Conservation (phyloP, 2,888 invertebrate genomes). For the Rhingia rostrata region DNA sequence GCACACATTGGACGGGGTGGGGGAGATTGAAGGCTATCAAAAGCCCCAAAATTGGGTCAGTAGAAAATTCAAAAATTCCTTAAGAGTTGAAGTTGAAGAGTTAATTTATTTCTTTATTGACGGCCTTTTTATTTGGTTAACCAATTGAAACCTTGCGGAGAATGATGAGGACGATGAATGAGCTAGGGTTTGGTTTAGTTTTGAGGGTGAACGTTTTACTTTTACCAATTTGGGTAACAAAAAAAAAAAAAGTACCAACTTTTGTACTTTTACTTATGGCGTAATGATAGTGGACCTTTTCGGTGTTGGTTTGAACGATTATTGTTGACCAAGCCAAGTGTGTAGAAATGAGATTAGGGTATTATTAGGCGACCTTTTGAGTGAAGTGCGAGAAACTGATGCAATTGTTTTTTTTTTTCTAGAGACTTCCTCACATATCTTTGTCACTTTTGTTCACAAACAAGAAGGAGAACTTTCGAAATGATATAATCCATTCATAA, state of each 20-base stretch:
- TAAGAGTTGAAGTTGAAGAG: conserved; percentile 25
- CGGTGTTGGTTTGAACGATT: background rate
- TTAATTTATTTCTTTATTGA: conserved; percentile 49
- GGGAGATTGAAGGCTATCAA: conserved; percentile 33
- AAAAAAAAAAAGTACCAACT: background rate
- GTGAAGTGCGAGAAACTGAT: conserved; percentile 27
- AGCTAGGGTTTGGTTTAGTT: background rate
- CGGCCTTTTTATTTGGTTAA: conserved; percentile 64
- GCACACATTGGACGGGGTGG: conserved; percentile 52
- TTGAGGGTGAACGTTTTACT: conserved; percentile 13
- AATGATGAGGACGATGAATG: conserved; percentile 17
- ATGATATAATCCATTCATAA: too few species aligned
- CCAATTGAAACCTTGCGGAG: conserved; percentile 47
- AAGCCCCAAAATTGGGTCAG: conserved; percentile 60
- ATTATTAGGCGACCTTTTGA: conserved; percentile 7
- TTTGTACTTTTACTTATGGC: conserved; percentile 56
- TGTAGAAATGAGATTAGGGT: background rate
- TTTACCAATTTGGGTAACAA: conserved; percentile 4
- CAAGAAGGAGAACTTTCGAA: background rate
- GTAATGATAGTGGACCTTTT: conserved; percentile 16
- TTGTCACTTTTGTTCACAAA: background rate
- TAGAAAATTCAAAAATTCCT: conserved; percentile 66
- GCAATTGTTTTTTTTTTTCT: background rate
- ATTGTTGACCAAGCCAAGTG: background rate
- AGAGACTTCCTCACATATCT: background rate